These are phyloP conservation scores for Nyctalus aviator DNA, from an alignment of 2,797 vertebrate species.

Conservation along the genomic window DNA sequence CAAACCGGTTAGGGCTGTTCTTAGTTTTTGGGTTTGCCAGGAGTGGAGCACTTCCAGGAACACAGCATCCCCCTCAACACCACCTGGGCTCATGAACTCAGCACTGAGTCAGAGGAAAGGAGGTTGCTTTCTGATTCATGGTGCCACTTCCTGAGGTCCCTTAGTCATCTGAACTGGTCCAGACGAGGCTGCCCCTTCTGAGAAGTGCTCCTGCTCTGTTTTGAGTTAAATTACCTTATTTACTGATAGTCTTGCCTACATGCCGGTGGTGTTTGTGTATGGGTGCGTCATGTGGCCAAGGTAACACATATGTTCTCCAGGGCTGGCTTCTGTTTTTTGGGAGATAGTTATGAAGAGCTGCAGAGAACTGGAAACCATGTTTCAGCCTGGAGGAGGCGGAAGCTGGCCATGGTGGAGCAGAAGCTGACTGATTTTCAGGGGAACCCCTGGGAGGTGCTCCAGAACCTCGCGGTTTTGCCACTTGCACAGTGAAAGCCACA, in stretches of 20 bases:
- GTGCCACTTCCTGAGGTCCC: constrained; percentile 73
- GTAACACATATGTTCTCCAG: constrained; percentile 37
- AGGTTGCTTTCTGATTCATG: constrained; percentile 71
- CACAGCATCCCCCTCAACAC: background rate
- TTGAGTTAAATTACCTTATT: constrained; percentile 57
- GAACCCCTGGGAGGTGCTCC: background rate
- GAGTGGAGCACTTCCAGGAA: background rate
- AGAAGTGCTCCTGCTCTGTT: constrained; percentile 8
- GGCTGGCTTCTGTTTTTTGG: background rate
- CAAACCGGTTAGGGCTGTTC: too few relatives aligned
- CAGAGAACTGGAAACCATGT: constrained; percentile 46
- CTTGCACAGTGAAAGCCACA: background rate
- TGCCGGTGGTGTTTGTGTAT: constrained; percentile 44
- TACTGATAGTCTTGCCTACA: constrained; percentile 49
- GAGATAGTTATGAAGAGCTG: constrained; percentile 28
- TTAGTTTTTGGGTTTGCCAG: background rate
- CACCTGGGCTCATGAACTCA: constrained; percentile 68
- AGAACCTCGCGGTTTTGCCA: background rate
- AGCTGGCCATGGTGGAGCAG: background rate
- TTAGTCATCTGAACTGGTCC: constrained; percentile 77
- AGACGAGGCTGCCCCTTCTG: constrained; percentile 62
- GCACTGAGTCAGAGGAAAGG: constrained; percentile 78
- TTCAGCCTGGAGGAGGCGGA: constrained; percentile 19
- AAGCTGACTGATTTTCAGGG: background rate
- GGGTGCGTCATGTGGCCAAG: constrained; percentile 45